A percentile compares a stretch with the other conserved stretches of the same genome.
phyloP scores from a whole-genome alignment of 1,140 invertebrate species.

The Nasonia vitripennis region DNA sequence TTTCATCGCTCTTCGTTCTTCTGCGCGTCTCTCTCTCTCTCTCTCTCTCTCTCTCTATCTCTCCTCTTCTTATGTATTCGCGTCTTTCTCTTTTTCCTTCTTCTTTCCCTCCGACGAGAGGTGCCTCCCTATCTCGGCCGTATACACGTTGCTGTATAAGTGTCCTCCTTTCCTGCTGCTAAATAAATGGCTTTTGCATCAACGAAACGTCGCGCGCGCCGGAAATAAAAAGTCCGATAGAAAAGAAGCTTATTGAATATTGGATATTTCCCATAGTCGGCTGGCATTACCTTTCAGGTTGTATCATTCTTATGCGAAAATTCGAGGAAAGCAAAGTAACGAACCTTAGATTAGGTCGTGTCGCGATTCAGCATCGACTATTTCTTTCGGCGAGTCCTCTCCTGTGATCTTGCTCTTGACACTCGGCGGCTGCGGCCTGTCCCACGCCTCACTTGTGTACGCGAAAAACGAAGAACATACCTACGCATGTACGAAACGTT shows the following conservation, averaged over 20 bases:
- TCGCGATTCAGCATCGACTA: conserved; percentile 52
- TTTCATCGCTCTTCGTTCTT: conserved; percentile 26
- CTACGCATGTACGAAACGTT: too few relatives aligned
- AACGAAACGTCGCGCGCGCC: neutral
- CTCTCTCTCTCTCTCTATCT: neutral
- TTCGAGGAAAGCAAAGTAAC: neutral
- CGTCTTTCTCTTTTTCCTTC: neutral
- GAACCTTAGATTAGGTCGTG: conserved; percentile 24
- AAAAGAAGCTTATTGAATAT: too few relatives aligned
- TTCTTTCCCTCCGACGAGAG: neutral
- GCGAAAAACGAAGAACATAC: neutral
- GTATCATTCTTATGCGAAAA: too few relatives aligned
- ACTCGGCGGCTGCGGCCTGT: conserved; percentile 53
- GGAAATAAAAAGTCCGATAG: conserved; percentile 4
- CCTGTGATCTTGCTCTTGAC: conserved; percentile 53
- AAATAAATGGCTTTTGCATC: conserved; percentile 13
- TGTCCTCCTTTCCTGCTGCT: neutral
- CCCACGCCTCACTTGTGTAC: conserved; percentile 5
- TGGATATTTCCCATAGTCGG: too few relatives aligned
- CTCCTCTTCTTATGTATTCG: neutral
- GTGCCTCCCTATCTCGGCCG: neutral
- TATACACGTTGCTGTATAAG: neutral
- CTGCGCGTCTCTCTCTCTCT: neutral
- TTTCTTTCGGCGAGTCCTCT: conserved; percentile 65
- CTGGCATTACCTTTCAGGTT: too few relatives aligned